Base-by-base conservation (phyloP, 2,888 invertebrate species). In the Diaphora mendica region DNA sequence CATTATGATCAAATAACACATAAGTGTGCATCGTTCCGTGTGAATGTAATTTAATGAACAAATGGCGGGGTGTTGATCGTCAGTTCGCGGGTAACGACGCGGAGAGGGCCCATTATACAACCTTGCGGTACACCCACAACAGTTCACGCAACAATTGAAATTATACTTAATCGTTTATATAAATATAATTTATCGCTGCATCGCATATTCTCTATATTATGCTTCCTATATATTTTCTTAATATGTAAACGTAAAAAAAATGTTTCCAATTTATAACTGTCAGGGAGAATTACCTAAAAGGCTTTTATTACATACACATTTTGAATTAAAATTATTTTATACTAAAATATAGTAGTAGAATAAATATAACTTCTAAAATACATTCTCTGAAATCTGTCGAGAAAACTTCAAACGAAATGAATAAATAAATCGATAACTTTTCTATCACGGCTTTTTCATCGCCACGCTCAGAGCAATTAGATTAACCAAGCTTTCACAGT, bases 41-140 rank as follows among this genome's bases (percentile, higher is more conserved):
- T 26, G 59, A 35, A 9, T 20, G 33, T 35, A 8, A 35, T 64
- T 17, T 64, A 35, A 35, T 33, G 64, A 64, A 33, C 59, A 26
- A 59, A 59, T 59, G 59, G 26, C 26, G 26, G 59, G n/a, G 26
- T 59, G 26, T 59, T 15, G 26, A 59, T 59, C 64, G 42, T 15
- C 66, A 42, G 39, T n/a, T 26, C 26, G 42, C 39, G 26, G 66
- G 42, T 44, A 66, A 66, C 42, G 66, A 42, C 26, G 66, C 66
- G 66, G 26, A 59, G 26, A 59, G 59, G 15, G 26, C 13, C 26
- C 59, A 26, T 59, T 15, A 59, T 59, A 26, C 26, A 13, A 15
- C 59, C 59, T n/a, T 59, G 59, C 59, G 59, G 59, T 59, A 59
- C 59, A 59, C 59, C 26, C 4, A 59, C 26, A 59, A 26, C 26